Evolutionary conservation across 2,113 vertebrate species (phyloP), one percentile per base, ranked within the genome.

Genomic region (Eptesicus fuscus): DNA sequence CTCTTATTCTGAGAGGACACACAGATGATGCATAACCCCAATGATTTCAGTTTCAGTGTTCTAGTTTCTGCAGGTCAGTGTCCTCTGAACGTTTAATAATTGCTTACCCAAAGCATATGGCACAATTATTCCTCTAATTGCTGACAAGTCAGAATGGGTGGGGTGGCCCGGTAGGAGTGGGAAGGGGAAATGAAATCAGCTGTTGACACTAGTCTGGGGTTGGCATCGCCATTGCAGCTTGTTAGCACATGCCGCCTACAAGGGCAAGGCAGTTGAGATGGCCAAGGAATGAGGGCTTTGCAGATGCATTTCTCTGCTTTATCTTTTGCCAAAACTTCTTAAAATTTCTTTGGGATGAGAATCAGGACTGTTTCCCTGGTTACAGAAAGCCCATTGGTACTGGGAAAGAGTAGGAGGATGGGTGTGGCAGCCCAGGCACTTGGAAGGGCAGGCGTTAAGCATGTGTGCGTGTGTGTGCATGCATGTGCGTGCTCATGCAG

Each of bases 71-170:
- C 59, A 14, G 9, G 16, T 47, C 18, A 4, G 3, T 94, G 23
- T 70, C 79, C 85, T 63, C 61, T 47, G 47, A 85, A 93, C n/a
- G 49, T 56, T 32, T 83, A 76, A 23, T 82, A 74, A 67, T 25
- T 78, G 69, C 12, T 78, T 71, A 67, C 67, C 74, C 61, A 95
- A 83, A 94, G 70, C 42, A 2, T 20, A 22, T 30, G 47, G 51
- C 37, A 51, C 30, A 17, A 2, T 73, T 56, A n/a, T 32, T n/a
- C 30, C 20, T 74, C 47, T 44, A 11, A 28, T 25, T 82, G 73
- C 70, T 67, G 59, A 79, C 32, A 65, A 40, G n/a, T 25, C 25
- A 93, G 79, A 42, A 28, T 71, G 40, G 83, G 74, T 61, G 4
- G 70, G 22, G 7, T 63, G 8, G 35, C 28, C 51, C 20, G 18